A percentile compares a stretch with the other conserved stretches of the same genome.
Evolutionary conservation across 2,797 vertebrate species (phyloP).

Genomic region (Taeniopygia guttata): DNA sequence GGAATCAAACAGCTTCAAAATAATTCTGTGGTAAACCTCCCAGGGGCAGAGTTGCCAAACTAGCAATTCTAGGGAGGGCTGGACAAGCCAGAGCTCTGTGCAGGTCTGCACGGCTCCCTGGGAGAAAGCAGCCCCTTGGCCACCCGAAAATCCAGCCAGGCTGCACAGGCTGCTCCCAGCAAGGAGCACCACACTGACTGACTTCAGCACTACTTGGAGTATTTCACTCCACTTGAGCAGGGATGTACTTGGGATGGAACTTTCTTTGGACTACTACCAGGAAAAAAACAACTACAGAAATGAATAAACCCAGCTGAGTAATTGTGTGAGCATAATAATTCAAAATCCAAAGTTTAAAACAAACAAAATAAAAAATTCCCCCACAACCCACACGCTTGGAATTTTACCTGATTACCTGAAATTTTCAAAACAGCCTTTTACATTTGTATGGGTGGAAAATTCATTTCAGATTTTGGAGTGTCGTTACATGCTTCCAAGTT

Average conservation of each 20-base stretch:
- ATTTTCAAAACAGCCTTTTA: background rate
- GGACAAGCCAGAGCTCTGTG: background rate
- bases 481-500: background rate
- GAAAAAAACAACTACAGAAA: background rate
- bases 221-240: rapidly evolving
- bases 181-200: background rate
- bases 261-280: background rate
- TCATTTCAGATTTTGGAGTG: background rate
- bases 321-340: background rate
- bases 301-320: background rate
- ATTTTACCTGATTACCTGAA: background rate
- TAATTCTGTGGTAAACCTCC: background rate
- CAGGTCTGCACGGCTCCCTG: background rate
- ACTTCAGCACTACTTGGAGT: rapidly evolving
- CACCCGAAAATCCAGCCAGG: conserved; percentile 22
- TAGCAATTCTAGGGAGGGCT: background rate
- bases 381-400: background rate
- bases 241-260: rapidly evolving
- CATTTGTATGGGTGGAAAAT: background rate
- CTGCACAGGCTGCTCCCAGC: background rate
- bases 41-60: background rate
- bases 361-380: background rate
- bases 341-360: background rate
- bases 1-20: conserved; percentile 6
- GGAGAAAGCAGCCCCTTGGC: background rate